Base-by-base conservation (phyloP, 2,888 invertebrate genomes). In the Brenthis ino region DNA sequence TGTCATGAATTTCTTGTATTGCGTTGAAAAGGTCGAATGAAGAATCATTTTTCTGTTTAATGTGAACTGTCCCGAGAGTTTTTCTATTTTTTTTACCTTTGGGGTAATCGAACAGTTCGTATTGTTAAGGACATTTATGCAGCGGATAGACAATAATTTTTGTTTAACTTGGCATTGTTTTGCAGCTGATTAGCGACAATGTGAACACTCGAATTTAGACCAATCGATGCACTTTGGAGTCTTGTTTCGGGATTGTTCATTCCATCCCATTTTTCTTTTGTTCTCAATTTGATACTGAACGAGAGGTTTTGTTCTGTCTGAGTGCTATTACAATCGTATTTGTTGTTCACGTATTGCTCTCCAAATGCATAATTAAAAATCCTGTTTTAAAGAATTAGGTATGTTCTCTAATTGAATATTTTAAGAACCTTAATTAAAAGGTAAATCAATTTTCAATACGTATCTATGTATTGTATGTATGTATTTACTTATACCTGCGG, bases 181-280 rank as follows among this genome's bases (percentile, higher is more conserved):
- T 75, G 73, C 74, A 73, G 73, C 73, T 68, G 77, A 77, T 78
- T 78, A 77, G 78, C 75, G 75, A 74, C 77, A 77, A 77, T 77
- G 76, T 75, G 77, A 74, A 77, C 75, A 78, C 79, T 78, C 76
- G 79, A 79, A 79, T 79, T 79, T 79, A 79, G 79, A 78, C 72
- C 75, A 79, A 78, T 79, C 77, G 76, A 79, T 79, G 78, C 78
- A 77, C 78, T 78, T 84, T 82, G 82, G 81, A 80, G 77, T 77
- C 77, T 75, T 77, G 79, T 80, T 78, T 79, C 76, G 76, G 77
- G 77, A 71, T 80, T 79, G 75, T 80, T 77, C 77, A 77, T 79
- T 79, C 77, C 75, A 76, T 77, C 74, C 75, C 77, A 74, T 78
- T 77, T 80, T 77, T 74, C 76, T 79, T 79, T 78, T 80, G 77